Evolutionary conservation across 2,113 vertebrate species (phyloP).

Genomic region (Echinops telfairi): DNA sequence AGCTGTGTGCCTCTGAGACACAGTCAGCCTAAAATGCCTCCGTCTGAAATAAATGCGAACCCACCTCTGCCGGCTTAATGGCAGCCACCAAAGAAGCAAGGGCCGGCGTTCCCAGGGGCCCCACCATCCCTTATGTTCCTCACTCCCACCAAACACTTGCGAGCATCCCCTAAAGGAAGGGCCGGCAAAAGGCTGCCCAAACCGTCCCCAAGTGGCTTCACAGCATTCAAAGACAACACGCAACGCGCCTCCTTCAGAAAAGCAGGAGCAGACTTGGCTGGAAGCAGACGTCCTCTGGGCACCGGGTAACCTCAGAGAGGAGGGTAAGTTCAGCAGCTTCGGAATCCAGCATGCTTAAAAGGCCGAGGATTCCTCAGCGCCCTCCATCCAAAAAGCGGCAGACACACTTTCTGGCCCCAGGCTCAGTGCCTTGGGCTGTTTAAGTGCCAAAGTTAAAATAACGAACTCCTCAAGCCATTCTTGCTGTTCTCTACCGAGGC

Average conservation of each 20-base stretch:
- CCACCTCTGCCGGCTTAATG: background rate
- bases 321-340: constrained; percentile 40
- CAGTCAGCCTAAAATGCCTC: constrained; percentile 24
- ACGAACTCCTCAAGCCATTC: constrained; percentile 5
- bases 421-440: constrained; percentile 21
- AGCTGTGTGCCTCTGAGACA: constrained; percentile 51
- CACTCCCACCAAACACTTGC: background rate
- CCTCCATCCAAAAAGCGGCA: background rate
- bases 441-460: constrained; percentile 48
- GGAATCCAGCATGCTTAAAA: background rate
- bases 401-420: constrained; percentile 8
- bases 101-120: background rate
- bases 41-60: background rate
- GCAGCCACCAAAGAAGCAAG: background rate
- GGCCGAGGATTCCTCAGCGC: background rate
- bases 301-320: background rate
- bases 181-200: background rate
- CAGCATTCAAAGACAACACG: background rate
- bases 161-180: background rate
- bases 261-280: background rate
- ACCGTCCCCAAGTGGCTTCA: background rate
- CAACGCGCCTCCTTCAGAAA: constrained; percentile 39
- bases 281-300: background rate
- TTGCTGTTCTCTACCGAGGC: constrained; percentile 74
- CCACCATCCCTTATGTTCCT: background rate